phyloP scores from a whole-genome alignment of 2,797 vertebrate genomes.

The Catamblyrhynchus diadema region DNA sequence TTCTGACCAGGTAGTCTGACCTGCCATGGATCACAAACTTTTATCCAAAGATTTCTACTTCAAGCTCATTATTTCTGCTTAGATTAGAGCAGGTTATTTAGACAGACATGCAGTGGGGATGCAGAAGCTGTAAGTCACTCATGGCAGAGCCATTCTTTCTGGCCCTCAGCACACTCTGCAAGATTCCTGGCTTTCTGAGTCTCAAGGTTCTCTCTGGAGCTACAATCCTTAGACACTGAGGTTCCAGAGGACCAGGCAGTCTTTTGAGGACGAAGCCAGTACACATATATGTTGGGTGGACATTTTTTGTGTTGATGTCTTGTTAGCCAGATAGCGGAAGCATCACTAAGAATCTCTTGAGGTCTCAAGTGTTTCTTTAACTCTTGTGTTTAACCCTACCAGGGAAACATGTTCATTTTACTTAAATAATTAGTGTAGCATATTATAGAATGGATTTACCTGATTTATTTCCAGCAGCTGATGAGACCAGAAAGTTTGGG shows the following conservation, averaged over 20 bases:
- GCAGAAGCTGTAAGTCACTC: neutral
- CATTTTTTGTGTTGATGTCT: neutral
- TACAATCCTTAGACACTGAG: neutral
- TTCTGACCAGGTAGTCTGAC: neutral
- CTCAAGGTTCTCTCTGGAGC: neutral
- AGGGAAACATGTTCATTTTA: neutral
- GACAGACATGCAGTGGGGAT: neutral
- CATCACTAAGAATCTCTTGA: neutral
- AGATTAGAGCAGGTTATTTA: neutral
- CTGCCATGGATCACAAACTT: neutral
- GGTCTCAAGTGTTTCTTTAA: neutral
- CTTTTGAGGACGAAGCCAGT: neutral
- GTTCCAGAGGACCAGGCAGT: neutral
- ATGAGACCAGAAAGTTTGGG: neutral
- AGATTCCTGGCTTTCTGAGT: neutral
- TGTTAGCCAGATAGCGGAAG: neutral
- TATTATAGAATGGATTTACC: neutral
- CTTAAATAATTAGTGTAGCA: neutral
- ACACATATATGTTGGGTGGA: neutral
- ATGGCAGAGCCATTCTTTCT: neutral
- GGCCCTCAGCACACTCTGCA: neutral
- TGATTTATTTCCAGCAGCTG: neutral
- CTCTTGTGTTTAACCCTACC: neutral
- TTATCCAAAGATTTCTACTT: neutral
- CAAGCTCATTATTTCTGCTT: neutral